Evolutionary conservation across 2,797 vertebrate genomes (phyloP).

Genomic region (Gadopsis bispinosus): DNA sequence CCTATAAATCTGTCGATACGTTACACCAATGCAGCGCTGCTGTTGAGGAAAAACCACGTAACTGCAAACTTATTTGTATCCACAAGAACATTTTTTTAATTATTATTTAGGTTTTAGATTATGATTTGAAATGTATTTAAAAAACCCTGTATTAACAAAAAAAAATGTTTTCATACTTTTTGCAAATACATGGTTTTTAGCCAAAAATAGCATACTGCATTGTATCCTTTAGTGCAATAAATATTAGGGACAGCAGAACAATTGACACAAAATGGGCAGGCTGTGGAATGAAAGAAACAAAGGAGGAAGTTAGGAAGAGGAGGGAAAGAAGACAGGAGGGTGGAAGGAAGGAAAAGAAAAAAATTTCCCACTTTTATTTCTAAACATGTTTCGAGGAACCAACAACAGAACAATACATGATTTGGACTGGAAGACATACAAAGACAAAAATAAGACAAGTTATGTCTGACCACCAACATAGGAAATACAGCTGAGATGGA

Average conservation of each 20-base stretch:
- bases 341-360: constrained; percentile 55
- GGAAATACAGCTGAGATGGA: constrained; percentile 71
- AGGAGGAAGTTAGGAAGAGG: constrained; percentile 19
- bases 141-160: constrained; percentile 32
- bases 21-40: constrained; percentile 55
- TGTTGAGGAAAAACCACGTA: constrained; percentile 55
- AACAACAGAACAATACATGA: constrained; percentile 74
- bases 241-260: constrained; percentile 64
- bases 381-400: constrained; percentile 65
- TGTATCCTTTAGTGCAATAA: constrained; percentile 67
- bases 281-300: constrained; percentile 56
- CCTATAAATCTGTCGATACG: constrained; percentile 68
- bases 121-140: constrained; percentile 22
- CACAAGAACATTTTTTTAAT: constrained; percentile 22
- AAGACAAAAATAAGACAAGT: constrained; percentile 78
- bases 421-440: constrained; percentile 82
- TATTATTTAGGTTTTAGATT: constrained; percentile 26
- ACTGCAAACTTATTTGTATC: constrained; percentile 52
- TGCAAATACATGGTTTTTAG: constrained; percentile 64
- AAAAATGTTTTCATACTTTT: constrained; percentile 8
- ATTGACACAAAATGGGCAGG: constrained; percentile 53
- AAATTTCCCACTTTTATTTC: constrained; percentile 71
- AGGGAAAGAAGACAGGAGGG: constrained; percentile 36
- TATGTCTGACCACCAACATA: constrained; percentile 65
- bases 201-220: constrained; percentile 64